Evolutionary conservation across 2,888 invertebrate species (phyloP).

Genomic region (Scaptomyza caliginosa): DNA sequence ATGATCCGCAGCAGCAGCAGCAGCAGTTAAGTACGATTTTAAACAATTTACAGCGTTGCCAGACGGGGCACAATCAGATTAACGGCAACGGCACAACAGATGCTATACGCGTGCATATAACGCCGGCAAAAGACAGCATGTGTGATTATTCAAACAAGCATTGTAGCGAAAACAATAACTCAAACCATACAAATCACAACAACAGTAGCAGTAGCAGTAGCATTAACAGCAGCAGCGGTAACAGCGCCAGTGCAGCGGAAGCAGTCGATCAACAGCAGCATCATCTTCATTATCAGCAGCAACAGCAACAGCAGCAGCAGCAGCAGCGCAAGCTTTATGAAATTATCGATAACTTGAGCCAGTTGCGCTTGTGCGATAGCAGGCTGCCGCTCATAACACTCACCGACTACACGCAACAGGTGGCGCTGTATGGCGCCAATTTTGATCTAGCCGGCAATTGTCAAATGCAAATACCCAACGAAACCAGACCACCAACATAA

Average conservation of each 20-base stretch:
- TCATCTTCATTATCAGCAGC: conserved; percentile 57
- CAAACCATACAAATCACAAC: background rate
- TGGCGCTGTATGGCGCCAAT: conserved; percentile 48
- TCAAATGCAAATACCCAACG: conserved; percentile 67
- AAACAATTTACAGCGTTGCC: conserved; percentile 48
- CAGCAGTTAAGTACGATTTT: conserved; percentile 41
- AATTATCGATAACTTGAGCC: conserved; percentile 77
- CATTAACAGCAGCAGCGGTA: conserved; percentile 9
- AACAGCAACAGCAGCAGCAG: conserved; percentile 25
- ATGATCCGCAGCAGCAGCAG: conserved; percentile 1
- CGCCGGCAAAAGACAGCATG: conserved; percentile 55
- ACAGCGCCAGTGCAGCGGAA: conserved; percentile 18
- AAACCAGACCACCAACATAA: conserved; percentile 80
- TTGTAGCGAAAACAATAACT: conserved; percentile 14
- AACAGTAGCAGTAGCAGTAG: conserved; percentile 8
- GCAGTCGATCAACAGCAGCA: conserved; percentile 38
- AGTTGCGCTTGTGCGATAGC: conserved; percentile 73
- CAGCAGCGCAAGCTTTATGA: conserved; percentile 63
- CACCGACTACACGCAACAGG: conserved; percentile 79
- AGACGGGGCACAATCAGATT: conserved; percentile 4
- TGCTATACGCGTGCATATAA: conserved; percentile 79
- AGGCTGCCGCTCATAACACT: conserved; percentile 81
- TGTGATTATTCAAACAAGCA: conserved; percentile 43
- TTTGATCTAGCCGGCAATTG: conserved; percentile 45
- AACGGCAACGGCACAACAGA: conserved; percentile 8